Evolutionary conservation across 1,140 invertebrate genomes (phyloP).

Genomic region (Macrosteles quadrilineatus): DNA sequence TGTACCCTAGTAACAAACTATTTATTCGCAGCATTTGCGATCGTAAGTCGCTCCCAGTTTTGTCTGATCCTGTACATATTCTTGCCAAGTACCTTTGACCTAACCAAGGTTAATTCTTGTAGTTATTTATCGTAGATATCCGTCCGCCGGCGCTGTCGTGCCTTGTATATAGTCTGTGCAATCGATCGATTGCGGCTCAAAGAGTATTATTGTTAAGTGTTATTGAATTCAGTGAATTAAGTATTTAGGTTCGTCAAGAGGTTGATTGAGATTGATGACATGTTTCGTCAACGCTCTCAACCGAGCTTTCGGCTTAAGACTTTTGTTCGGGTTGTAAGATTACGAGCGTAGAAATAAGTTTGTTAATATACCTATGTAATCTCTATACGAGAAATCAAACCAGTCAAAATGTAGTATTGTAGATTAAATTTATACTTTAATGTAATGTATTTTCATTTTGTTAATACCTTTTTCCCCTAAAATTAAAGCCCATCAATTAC

Average conservation of each 20-base stretch:
- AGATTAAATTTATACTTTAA: too few relatives aligned
- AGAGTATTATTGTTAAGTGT: slow-evolving; percentile 11
- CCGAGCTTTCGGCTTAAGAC: too few relatives aligned
- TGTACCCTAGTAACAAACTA: too few relatives aligned
- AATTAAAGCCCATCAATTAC: too few relatives aligned
- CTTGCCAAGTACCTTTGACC: slow-evolving; percentile 13
- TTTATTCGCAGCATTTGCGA: too few relatives aligned
- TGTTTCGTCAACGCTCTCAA: too few relatives aligned
- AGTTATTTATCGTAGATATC: slow-evolving; percentile 14
- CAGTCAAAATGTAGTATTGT: too few relatives aligned
- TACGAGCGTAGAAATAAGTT: too few relatives aligned
- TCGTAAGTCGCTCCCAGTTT: too few relatives aligned
- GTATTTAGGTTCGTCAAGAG: not conserved
- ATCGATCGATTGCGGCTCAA: slow-evolving; percentile 12
- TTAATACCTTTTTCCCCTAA: not conserved
- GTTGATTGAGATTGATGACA: not conserved
- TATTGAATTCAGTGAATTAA: slow-evolving; percentile 7
- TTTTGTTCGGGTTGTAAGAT: too few relatives aligned
- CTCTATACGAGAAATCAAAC: too few relatives aligned
- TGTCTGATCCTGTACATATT: not conserved
- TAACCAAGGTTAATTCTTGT: not conserved
- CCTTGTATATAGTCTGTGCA: slow-evolving; percentile 6
- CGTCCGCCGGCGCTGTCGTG: slow-evolving; percentile 4
- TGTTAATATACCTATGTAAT: too few relatives aligned
- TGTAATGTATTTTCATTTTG: not conserved